A percentile compares a stretch with the other conserved stretches of the same genome.
These are phyloP conservation scores for Tupaia tana DNA, from an alignment of 2,113 vertebrate species.

Conservation along the genomic window DNA sequence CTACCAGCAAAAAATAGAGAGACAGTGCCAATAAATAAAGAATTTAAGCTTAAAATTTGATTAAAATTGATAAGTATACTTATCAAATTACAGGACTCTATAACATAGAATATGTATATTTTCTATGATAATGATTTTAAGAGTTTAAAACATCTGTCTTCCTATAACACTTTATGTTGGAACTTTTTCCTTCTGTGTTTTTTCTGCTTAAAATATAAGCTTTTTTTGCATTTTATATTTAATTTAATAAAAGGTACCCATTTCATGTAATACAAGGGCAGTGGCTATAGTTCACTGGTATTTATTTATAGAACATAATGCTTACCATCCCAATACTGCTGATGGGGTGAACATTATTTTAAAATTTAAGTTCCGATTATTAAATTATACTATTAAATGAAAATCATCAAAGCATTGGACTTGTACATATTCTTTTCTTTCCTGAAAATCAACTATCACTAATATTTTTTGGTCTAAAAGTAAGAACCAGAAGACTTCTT, in stretches of 20 bases:
- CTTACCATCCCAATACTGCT: neutral
- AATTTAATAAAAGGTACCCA: neutral
- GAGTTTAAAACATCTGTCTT: neutral
- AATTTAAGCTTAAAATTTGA: slow-evolving; percentile 20
- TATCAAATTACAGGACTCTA: neutral
- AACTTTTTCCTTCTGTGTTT: neutral
- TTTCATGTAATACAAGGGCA: neutral
- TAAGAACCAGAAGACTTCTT: neutral
- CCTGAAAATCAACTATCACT: neutral
- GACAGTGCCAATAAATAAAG: neutral
- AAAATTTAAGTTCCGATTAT: neutral
- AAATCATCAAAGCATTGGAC: neutral
- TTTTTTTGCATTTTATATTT: neutral
- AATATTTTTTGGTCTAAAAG: neutral
- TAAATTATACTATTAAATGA: neutral
- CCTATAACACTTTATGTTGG: neutral
- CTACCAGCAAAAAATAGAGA: neutral
- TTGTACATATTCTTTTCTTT: neutral
- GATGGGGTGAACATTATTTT: neutral
- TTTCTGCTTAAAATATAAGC: slow-evolving; percentile 4
- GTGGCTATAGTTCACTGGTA: neutral
- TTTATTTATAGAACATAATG: neutral
- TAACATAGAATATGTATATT: neutral
- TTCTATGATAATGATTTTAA: slow-evolving; percentile 9
- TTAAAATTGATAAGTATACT: too few relatives aligned